Base-by-base conservation (phyloP, 2,888 invertebrate species). In the Diaprepes abbreviatus region DNA sequence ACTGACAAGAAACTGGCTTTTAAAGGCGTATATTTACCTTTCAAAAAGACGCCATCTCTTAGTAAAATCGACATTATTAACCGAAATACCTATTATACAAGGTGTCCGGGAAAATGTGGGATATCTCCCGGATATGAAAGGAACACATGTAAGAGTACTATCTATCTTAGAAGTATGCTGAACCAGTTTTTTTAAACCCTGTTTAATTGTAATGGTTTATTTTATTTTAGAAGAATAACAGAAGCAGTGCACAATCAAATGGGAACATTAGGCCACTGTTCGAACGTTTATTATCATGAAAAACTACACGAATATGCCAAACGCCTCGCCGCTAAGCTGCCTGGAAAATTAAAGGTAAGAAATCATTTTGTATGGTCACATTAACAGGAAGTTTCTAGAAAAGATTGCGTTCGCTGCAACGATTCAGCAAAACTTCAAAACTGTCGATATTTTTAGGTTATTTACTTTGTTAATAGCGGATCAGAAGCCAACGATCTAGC, bases 401-500 rank as follows among this genome's bases (percentile, higher is more conserved):
- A n/a, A n/a, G n/a, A n/a, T n/a, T n/a, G n/a, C n/a, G n/a, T n/a
- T n/a, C n/a, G n/a, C n/a, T n/a, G n/a, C n/a, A n/a, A n/a, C n/a
- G n/a, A n/a, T n/a, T n/a, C n/a, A n/a, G n/a, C n/a, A n/a, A n/a
- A n/a, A n/a, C n/a, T n/a, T n/a, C n/a, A n/a, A n/a, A n/a, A n/a
- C n/a, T n/a, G n/a, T n/a, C n/a, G n/a, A 52, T 60, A 58, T 64
- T 80, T 79, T 14, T 80, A 94, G 94, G 92, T 94, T 21, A 93
- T 94, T 1, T 97, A 96, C 81, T 90, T 98, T 77, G 94, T 96
- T 0, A 98, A 98, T 84, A 98, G 97, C 79, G 98, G 98, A 0
- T 95, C 96, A 3, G 98, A 99, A 85, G 98, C 98, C 0, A 98
- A 98, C 80, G 98, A 99, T 82, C 85, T 99, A 66, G 98, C 98